These are phyloP conservation scores for Dufourea novaeangliae DNA, from an alignment of 1,140 invertebrate genomes.

Conservation along the genomic window DNA sequence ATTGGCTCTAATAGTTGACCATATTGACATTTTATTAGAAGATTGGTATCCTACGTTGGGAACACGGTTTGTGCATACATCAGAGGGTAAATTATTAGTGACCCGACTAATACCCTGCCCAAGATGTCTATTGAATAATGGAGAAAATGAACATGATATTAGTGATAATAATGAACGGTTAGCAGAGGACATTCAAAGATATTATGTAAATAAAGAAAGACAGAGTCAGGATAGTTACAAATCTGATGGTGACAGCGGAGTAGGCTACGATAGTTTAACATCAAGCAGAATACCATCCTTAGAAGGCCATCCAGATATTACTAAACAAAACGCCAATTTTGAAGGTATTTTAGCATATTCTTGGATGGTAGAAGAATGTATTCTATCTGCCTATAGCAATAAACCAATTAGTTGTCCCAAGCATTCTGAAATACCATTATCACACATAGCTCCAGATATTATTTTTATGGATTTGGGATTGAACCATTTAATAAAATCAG, in stretches of 20 bases:
- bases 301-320: slow-evolving; percentile 86
- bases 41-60: slow-evolving; percentile 99
- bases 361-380: slow-evolving; percentile 98
- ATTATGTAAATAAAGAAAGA: slow-evolving; percentile 68
- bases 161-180: slow-evolving; percentile 72
- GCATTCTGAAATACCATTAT: slow-evolving; percentile 88
- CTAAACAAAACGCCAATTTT: slow-evolving; percentile 59
- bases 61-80: slow-evolving; percentile 98
- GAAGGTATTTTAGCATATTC: slow-evolving; percentile 82
- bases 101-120: slow-evolving; percentile 97
- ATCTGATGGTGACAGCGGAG: slow-evolving; percentile 90
- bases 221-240: slow-evolving; percentile 87
- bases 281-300: slow-evolving; percentile 91
- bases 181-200: slow-evolving; percentile 66
- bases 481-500: slow-evolving; percentile 88
- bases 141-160: slow-evolving; percentile 70
- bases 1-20: slow-evolving; percentile 95
- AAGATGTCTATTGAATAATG: slow-evolving; percentile 85
- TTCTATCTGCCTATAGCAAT: slow-evolving; percentile 90
- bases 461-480: slow-evolving; percentile 94
- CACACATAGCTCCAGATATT: slow-evolving; percentile 92
- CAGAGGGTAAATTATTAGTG: slow-evolving; percentile 96
- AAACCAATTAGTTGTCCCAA: slow-evolving; percentile 87
- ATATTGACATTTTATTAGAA: slow-evolving; percentile 97
- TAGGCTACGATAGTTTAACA: slow-evolving; percentile 86